Evolutionary conservation across 2,888 invertebrate genomes (phyloP), one percentile per base, ranked within the genome.

Genomic region (Tortrix viridana): DNA sequence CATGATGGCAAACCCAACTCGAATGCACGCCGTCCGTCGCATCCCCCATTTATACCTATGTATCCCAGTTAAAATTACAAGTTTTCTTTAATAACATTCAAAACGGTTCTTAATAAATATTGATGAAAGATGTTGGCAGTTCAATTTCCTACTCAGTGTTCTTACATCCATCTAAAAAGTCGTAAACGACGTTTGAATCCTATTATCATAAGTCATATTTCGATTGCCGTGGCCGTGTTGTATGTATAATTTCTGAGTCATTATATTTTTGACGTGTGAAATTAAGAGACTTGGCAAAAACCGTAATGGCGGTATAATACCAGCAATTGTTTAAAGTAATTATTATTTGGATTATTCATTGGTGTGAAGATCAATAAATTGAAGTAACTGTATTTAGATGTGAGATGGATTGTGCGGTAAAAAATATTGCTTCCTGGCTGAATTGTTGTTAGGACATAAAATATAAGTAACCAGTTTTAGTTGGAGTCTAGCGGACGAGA

Each of bases 31-130:
- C 67, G 66, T 70, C 69, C 72, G 69, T 70, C 73, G 70, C 73
- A 69, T 71, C 74, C 77, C 72, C 76, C 80, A 73, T 77, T 82
- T 87, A 85, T 88, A n/a, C n/a, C n/a, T n/a, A 88, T 86, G 26
- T 58, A 63, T 74, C 79, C 70, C 70, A 74, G 74, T 74, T 75
- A 70, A 80, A 78, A 81, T 79, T 79, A 81, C 77, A 76, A 81
- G 80, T 80, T 80, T 77, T 71, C 67, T 74, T 76, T 77, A 79
- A 79, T 76, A 74, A 54, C 44, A 54, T 60, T 55, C 20, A 54
- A 62, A 86, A 85, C 86, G 85, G 84, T 82, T 79, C 80, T 79
- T 83, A 80, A 82, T 83, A 74, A 75, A 79, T 79, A 80, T 77
- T 78, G 74, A 80, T 76, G 65, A 67, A 60, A 55, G 47, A 57